Base-by-base conservation (phyloP, 2,888 invertebrate species). In the Nemurella pictetii region DNA sequence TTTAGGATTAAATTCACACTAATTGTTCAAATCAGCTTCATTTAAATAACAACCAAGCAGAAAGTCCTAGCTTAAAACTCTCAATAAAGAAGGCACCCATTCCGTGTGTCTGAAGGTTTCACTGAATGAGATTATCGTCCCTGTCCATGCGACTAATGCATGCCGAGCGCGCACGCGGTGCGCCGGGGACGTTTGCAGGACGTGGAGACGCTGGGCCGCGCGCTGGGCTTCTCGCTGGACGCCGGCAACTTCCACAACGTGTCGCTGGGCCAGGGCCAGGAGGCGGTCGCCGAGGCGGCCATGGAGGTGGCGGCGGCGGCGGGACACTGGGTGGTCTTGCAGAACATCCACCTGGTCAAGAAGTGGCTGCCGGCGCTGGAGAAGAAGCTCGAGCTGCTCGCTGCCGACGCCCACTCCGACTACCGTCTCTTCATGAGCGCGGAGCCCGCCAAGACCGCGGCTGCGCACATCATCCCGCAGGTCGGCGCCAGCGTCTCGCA, bases 311-410 rank as follows among this genome's bases (percentile, higher is more conserved):
- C 96, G 0, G 94, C 97, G 0, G 93, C 93, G 88, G 93, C 95
- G 86, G 99, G 99, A 0, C 98, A 99, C 89, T 99, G 99, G 99
- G 98, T 98, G 0, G 95, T 98, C 5, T 91, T 99, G 84, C 89
- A 98, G 94, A 98, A 98, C 89, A 97, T 99, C 88, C 99, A 99
- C 91, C 92, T 99, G 86, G 98, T 99, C 0, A 96, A 97, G 87
- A 98, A 96, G 90, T 99, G 99, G 98, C 90, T 99, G 35, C 96
- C 97, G 0, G 91, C 94, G 12, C 91, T 99, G 28, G 98, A 99
- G 89, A 99, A 98, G 91, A 96, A 96, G 89, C 91, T 99, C 89
- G 98, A 99, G 89, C 93, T 94, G 87, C 95, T 96, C 88, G 94
- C 96, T 0, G 94, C 93, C 86, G 95, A 95, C 0, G 96, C 97